These are phyloP conservation scores for Siphamia tubifer DNA, from an alignment of 2,113 vertebrate species.

Conservation along the genomic window DNA sequence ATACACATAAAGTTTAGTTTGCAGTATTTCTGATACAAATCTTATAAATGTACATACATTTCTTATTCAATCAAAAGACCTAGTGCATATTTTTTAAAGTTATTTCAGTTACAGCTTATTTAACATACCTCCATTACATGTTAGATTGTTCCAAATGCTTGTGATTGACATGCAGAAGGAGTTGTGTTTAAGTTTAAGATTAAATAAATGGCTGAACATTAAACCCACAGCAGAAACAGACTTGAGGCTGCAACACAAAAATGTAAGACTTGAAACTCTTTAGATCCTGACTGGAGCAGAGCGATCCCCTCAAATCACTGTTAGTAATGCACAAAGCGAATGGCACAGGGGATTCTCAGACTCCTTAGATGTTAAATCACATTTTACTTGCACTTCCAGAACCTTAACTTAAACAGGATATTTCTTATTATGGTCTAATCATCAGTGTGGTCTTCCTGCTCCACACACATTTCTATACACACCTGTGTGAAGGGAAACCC, in stretches of 20 bases:
- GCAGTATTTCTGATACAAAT: no score
- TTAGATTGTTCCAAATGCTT: no score
- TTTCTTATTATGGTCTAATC: background rate
- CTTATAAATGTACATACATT: no score
- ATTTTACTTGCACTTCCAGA: background rate
- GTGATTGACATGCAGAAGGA: no score
- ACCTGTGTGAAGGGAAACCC: conserved; percentile 65
- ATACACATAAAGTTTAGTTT: no score
- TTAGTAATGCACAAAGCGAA: conserved; percentile 19
- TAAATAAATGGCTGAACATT: background rate
- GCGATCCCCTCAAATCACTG: background rate
- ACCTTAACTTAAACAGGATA: background rate
- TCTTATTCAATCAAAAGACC: no score
- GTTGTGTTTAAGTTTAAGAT: background rate
- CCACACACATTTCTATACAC: conserved; percentile 29
- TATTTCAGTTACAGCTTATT: no score
- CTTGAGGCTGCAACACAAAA: background rate
- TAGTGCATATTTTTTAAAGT: no score
- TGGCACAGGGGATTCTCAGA: background rate
- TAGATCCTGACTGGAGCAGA: background rate
- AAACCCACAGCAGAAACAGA: background rate
- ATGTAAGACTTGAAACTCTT: background rate
- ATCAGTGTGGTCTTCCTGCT: background rate
- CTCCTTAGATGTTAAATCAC: conserved; percentile 10
- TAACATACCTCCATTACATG: no score